A percentile compares a stretch with the other conserved stretches of the same genome.
phyloP scores from a whole-genome alignment of 2,888 invertebrate species.

The Plebejus argus region DNA sequence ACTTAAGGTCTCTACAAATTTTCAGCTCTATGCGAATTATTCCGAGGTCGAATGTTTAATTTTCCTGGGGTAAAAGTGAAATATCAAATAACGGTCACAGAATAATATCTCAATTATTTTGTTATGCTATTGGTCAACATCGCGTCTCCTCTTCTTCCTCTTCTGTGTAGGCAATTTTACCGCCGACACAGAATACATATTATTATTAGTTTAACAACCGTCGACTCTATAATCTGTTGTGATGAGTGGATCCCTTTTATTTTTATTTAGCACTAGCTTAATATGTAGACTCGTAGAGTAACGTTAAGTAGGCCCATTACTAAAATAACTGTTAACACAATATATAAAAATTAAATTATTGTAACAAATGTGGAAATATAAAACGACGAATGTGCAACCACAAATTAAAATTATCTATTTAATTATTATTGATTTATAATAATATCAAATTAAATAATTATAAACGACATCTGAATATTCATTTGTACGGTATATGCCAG shows the following conservation, averaged over 20 bases:
- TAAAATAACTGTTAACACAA: neutral
- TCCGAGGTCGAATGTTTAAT: too few relatives aligned
- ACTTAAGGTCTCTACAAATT: too few relatives aligned
- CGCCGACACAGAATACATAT: too few relatives aligned
- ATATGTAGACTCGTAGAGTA: too few relatives aligned
- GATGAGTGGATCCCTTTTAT: neutral
- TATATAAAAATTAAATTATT: neutral
- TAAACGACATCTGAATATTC: constrained; percentile 31
- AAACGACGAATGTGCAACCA: constrained; percentile 17
- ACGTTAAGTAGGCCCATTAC: neutral
- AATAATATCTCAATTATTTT: neutral
- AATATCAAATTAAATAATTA: constrained; percentile 28
- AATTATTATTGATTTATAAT: constrained; percentile 29
- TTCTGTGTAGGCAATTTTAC: too few relatives aligned
- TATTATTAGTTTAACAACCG: too few relatives aligned
- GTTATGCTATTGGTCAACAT: too few relatives aligned
- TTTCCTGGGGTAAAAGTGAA: too few relatives aligned
- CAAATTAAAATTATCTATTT: neutral
- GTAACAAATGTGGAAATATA: constrained; percentile 1
- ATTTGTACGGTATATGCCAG: neutral
- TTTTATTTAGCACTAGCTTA: neutral
- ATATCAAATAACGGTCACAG: neutral
- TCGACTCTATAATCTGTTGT: too few relatives aligned
- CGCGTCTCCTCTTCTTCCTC: too few relatives aligned
- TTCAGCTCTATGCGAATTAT: too few relatives aligned